A percentile compares a stretch with the other conserved stretches of the same genome.
phyloP scores from a whole-genome alignment of 2,888 invertebrate species.

The Brachyopa scutellaris region DNA sequence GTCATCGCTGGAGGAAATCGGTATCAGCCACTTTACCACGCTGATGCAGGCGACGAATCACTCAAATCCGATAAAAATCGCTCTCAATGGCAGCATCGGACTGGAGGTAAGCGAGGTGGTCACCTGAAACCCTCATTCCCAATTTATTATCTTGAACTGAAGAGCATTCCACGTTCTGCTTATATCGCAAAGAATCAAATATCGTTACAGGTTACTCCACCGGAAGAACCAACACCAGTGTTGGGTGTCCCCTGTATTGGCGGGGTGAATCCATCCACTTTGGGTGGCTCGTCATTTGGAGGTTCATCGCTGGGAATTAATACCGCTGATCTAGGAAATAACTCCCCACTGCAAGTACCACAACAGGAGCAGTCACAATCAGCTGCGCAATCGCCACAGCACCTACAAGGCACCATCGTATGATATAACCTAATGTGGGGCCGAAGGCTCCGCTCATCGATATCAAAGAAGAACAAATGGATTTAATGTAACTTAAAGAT shows the following conservation, averaged over 20 bases:
- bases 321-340: slow-evolving; percentile 81
- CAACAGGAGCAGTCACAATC: slow-evolving; percentile 78
- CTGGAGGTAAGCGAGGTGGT: slow-evolving; percentile 83
- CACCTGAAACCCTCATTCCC: neutral
- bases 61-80: slow-evolving; percentile 91
- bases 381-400: slow-evolving; percentile 84
- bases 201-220: slow-evolving; percentile 85
- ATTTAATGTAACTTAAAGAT: slow-evolving; percentile 78
- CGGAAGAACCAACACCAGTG: slow-evolving; percentile 84
- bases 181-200: slow-evolving; percentile 77
- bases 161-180: slow-evolving; percentile 17
- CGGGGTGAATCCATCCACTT: slow-evolving; percentile 81
- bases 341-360: slow-evolving; percentile 85
- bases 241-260: slow-evolving; percentile 81
- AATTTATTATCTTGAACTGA: neutral
- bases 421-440: slow-evolving; percentile 97
- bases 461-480: slow-evolving; percentile 84
- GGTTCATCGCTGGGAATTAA: slow-evolving; percentile 80
- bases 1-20: slow-evolving; percentile 93
- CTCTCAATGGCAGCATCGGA: slow-evolving; percentile 92
- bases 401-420: slow-evolving; percentile 95
- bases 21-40: slow-evolving; percentile 90
- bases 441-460: slow-evolving; percentile 91
- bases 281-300: slow-evolving; percentile 78
- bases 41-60: slow-evolving; percentile 86